These are phyloP conservation scores for Orchesella flavescens DNA, from an alignment of 2,888 invertebrate species.

Conservation along the genomic window DNA sequence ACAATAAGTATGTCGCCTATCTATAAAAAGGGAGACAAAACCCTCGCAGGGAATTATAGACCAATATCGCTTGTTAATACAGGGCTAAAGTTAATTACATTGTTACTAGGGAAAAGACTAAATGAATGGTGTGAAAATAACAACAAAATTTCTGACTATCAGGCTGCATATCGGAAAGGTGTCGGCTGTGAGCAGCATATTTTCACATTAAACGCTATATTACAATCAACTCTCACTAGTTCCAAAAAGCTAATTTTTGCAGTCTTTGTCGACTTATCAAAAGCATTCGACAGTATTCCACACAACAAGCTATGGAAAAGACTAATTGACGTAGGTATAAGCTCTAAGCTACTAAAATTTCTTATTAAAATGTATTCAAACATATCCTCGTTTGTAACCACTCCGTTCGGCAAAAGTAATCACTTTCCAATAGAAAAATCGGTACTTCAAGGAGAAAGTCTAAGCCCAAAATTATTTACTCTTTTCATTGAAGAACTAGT, in stretches of 20 bases:
- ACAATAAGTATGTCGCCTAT: conserved; percentile 14
- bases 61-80: conserved; percentile 26
- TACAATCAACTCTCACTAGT: background rate
- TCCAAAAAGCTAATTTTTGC: conserved; percentile 12
- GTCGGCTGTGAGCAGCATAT: conserved; percentile 14
- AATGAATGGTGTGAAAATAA: background rate
- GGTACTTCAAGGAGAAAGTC: background rate
- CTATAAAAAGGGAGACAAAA: conserved; percentile 25
- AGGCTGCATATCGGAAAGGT: conserved; percentile 24
- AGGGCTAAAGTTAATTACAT: conserved; percentile 1
- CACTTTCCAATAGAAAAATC: conserved; percentile 4
- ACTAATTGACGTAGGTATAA: conserved; percentile 19
- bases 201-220: background rate
- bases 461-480: background rate
- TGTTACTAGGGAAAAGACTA: background rate
- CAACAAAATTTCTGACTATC: conserved; percentile 13
- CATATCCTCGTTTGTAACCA: background rate
- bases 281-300: conserved; percentile 27
- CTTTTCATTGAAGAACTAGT: background rate
- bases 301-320: conserved; percentile 18
- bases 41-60: conserved; percentile 9
- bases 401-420: too few relatives aligned
- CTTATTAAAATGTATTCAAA: too few relatives aligned
- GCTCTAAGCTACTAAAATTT: conserved; percentile 11
- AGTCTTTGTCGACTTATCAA: conserved; percentile 24